Evolutionary conservation across 92 coral and sea anemone species (phyloP).

Genomic region (Meandrina meandrites): DNA sequence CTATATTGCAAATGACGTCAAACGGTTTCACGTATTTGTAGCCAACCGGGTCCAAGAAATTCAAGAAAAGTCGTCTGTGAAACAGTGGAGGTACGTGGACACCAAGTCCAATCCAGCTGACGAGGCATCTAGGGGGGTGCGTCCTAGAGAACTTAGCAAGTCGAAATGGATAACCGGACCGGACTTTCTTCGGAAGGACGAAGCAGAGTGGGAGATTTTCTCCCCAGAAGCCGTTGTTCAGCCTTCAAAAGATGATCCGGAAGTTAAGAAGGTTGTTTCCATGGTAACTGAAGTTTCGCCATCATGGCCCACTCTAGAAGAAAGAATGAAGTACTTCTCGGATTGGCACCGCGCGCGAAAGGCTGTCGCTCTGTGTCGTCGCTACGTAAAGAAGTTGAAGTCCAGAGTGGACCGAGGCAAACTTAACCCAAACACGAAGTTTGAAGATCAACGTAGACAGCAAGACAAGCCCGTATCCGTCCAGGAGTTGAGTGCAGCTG

Average conservation of each 20-base stretch:
- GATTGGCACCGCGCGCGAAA: conserved; percentile 32
- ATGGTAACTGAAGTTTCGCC: conserved; percentile 27
- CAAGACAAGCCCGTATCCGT: conserved; percentile 18
- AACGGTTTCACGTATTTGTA: conserved; percentile 51
- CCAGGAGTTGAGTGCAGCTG: conserved; percentile 30
- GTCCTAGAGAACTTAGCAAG: not conserved
- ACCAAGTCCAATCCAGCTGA: conserved; percentile 11
- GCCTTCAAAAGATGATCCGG: not conserved
- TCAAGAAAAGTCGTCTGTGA: conserved; percentile 42
- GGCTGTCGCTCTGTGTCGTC: conserved; percentile 36
- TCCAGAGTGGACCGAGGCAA: not conserved
- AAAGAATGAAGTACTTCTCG: conserved; percentile 31
- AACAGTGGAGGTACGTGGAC: conserved; percentile 56
- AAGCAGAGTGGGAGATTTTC: conserved; percentile 4
- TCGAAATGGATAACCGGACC: conserved; percentile 35
- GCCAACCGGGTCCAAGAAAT: conserved; percentile 58
- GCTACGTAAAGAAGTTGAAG: not conserved
- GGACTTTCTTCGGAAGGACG: conserved; percentile 8
- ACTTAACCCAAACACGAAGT: conserved; percentile 1
- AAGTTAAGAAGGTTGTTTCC: conserved; percentile 27
- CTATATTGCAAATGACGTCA: conserved; percentile 39
- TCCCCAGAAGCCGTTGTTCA: not conserved
- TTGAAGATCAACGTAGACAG: conserved; percentile 11
- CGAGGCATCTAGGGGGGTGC: not conserved
- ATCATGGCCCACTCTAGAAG: conserved; percentile 19